Percentiles rank a stretch among this genome's conserved stretches.
Evolutionary conservation across 1,140 invertebrate genomes (phyloP).

Genomic region (Lepidotrigona ventralis): DNA sequence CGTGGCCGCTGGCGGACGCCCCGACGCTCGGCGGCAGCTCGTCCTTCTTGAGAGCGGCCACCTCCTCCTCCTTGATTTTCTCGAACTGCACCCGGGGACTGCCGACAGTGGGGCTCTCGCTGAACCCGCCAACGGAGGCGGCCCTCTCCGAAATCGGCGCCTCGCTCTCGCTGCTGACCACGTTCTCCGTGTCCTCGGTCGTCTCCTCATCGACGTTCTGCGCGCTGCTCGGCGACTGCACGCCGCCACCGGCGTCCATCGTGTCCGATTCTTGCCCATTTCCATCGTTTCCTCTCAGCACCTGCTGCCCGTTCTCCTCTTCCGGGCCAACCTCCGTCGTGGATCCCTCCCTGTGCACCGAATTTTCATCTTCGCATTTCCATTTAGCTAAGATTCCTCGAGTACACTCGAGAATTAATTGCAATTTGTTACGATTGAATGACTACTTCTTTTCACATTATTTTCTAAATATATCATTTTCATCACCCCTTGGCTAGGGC

Average conservation of each 20-base stretch:
- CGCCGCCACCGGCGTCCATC: conserved; percentile 66
- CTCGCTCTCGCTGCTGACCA: conserved; percentile 73
- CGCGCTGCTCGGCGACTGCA: conserved; percentile 45
- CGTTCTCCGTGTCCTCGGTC: conserved; percentile 51
- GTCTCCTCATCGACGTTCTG: conserved; percentile 61
- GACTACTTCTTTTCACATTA: too few species aligned
- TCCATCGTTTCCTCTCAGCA: conserved; percentile 46
- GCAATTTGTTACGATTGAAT: too few species aligned
- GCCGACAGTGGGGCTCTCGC: conserved; percentile 69
- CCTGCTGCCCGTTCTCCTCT: conserved; percentile 67
- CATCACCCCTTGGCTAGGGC: too few species aligned
- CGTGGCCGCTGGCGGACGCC: background rate
- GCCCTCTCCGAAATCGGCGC: conserved; percentile 79
- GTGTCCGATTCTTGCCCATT: conserved; percentile 55
- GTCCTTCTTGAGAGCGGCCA: background rate
- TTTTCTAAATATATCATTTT: too few species aligned
- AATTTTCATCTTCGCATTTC: background rate
- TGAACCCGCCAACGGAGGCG: conserved; percentile 66
- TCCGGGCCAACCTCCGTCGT: conserved; percentile 70
- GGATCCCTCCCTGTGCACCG: conserved; percentile 73
- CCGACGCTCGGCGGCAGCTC: background rate
- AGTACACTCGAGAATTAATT: too few species aligned
- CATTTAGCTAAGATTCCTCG: too few species aligned
- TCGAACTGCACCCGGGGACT: conserved; percentile 80
- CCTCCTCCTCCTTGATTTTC: conserved; percentile 73